These are phyloP conservation scores for Neoascia interrupta DNA, from an alignment of 2,888 invertebrate species.

Conservation along the genomic window DNA sequence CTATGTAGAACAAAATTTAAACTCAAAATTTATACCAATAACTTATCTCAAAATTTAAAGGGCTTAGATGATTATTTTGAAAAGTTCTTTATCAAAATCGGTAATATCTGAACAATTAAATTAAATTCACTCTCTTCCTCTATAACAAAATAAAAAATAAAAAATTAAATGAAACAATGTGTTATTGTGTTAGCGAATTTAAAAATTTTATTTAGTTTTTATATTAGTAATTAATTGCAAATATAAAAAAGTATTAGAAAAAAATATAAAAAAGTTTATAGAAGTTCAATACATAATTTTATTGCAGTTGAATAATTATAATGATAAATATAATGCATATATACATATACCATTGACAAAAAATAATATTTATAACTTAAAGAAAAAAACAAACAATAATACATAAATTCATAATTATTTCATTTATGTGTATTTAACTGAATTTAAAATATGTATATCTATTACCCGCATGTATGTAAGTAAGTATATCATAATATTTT, in stretches of 20 bases:
- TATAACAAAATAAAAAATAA: background rate
- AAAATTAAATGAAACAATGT: too few relatives aligned
- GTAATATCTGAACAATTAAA: background rate
- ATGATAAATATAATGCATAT: conserved; percentile 13
- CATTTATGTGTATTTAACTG: conserved; percentile 41
- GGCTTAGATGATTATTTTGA: too few relatives aligned
- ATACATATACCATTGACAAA: conserved; percentile 30
- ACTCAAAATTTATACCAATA: too few relatives aligned
- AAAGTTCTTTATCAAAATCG: background rate
- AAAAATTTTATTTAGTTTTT: background rate
- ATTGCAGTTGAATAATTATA: conserved; percentile 41
- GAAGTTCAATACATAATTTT: conserved; percentile 27
- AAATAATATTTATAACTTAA: conserved; percentile 5
- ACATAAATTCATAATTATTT: conserved; percentile 40
- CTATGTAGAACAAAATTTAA: too few relatives aligned
- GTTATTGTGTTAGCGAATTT: background rate
- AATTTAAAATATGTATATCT: conserved; percentile 27
- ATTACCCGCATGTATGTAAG: conserved; percentile 45
- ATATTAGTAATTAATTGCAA: background rate
- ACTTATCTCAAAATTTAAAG: too few relatives aligned
- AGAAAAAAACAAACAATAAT: conserved; percentile 17
- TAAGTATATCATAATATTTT: conserved; percentile 53
- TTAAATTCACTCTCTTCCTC: background rate
- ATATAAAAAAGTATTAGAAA: background rate
- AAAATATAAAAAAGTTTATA: conserved; percentile 7